Percentiles rank a stretch among this genome's conserved stretches.
Evolutionary conservation across 2,113 vertebrate genomes (phyloP).

Genomic region (chimpanzee (Pan troglodytes)): DNA sequence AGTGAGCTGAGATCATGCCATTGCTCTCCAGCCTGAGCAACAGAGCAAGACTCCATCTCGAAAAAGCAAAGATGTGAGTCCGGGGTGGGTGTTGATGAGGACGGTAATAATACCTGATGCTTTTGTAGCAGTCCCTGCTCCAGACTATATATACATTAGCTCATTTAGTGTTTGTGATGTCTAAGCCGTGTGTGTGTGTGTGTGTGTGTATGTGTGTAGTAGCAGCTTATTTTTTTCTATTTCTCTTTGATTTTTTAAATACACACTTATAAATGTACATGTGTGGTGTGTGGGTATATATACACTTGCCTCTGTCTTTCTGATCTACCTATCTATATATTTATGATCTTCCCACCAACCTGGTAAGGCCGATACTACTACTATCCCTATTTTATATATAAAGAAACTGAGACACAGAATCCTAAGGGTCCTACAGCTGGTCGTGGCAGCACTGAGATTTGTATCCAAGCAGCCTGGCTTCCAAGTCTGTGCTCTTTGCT

Average conservation of each 20-base stretch:
- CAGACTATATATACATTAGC: not conserved
- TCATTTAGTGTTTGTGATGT: not conserved
- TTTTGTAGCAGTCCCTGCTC: rapidly evolving
- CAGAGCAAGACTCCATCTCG: too few species aligned
- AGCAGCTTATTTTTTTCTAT: too few species aligned
- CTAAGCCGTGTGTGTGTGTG: not conserved
- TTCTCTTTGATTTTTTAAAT: not conserved
- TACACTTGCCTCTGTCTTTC: not conserved
- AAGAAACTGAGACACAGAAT: not conserved
- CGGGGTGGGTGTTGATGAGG: rapidly evolving
- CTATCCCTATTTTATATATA: not conserved
- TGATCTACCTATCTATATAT: not conserved
- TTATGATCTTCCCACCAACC: not conserved
- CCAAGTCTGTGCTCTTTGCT: not conserved
- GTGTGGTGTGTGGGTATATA: not conserved
- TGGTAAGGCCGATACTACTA: not conserved
- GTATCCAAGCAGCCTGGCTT: not conserved
- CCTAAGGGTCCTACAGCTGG: not conserved
- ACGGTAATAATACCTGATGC: rapidly evolving
- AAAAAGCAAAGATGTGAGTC: not conserved
- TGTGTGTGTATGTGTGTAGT: not conserved
- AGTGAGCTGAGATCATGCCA: too few species aligned
- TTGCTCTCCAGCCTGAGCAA: too few species aligned
- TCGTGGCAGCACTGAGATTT: not conserved
- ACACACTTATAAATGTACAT: not conserved